Conservation (phyloP, 2,797 vertebrate genomes). For the Galago senegalensis region DNA sequence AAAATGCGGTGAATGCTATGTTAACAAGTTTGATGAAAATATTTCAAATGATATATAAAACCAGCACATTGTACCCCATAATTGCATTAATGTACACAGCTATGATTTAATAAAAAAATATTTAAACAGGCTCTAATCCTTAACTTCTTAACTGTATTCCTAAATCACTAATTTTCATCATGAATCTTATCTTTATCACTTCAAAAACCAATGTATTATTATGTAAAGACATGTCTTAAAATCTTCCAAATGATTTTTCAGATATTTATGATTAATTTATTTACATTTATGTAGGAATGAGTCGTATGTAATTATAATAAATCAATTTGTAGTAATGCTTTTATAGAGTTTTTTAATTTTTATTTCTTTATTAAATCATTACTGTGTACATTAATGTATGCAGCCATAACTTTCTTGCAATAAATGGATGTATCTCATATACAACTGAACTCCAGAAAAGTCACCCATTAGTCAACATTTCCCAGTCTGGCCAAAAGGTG, state of each 20-base stretch:
- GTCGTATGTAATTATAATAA: slow-evolving; percentile 19
- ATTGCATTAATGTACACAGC: no score
- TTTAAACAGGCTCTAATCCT: slow-evolving; percentile 17
- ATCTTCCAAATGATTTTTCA: slow-evolving; percentile 48
- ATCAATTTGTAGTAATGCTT: not conserved
- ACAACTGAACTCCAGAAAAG: not conserved
- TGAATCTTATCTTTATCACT: not conserved
- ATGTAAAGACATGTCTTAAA: slow-evolving; percentile 23
- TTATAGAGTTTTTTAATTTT: not conserved
- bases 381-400: no score
- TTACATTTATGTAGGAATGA: not conserved
- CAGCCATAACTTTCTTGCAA: not conserved
- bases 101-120: not conserved
- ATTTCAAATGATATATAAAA: no score
- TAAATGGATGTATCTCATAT: not conserved
- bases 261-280: not conserved
- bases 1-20: no score
- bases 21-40: no score
- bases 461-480: not conserved
- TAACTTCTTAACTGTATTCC: slow-evolving; percentile 19
- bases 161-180: slow-evolving; percentile 25
- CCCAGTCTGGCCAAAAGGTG: slow-evolving; percentile 46
- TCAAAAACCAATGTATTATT: not conserved
- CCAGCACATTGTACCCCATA: no score
- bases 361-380: no score